These are phyloP conservation scores for Tenodera sinensis DNA, from an alignment of 2,888 invertebrate species.

Conservation along the genomic window DNA sequence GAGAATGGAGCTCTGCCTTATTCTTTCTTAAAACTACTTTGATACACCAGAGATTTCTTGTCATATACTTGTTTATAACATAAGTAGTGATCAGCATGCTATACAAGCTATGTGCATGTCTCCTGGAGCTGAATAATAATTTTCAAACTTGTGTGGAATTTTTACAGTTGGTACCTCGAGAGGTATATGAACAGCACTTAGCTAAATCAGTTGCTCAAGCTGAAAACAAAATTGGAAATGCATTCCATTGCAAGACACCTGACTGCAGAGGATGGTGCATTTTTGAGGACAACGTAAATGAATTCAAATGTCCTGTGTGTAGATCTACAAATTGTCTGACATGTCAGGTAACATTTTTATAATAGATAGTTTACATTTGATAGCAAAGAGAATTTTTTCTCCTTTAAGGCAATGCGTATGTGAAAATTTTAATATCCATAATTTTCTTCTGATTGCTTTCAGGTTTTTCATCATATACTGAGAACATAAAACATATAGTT, in stretches of 20 bases:
- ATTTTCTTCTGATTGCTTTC: no score
- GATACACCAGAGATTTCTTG: no score
- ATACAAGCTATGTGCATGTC: background rate
- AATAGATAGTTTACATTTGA: background rate
- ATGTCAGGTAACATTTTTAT: conserved; percentile 63
- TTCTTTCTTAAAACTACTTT: no score
- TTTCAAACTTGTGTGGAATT: background rate
- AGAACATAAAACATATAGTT: no score
- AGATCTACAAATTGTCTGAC: conserved; percentile 75
- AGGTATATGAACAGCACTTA: conserved; percentile 74
- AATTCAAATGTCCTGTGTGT: conserved; percentile 83
- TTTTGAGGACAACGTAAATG: conserved; percentile 80
- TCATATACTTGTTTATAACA: no score
- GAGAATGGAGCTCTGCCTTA: no score
- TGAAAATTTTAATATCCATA: no score
- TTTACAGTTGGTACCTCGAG: conserved; percentile 60
- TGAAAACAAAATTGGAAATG: conserved; percentile 71
- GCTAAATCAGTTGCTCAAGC: conserved; percentile 76
- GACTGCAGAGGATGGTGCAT: conserved; percentile 89
- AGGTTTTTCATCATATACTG: no score
- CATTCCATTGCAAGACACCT: conserved; percentile 87
- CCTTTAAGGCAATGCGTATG: no score
- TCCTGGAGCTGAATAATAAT: background rate
- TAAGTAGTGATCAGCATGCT: no score
- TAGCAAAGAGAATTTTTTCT: no score